Conservation (phyloP, 23 tunicate genomes). For the Trididemnum clinides region DNA sequence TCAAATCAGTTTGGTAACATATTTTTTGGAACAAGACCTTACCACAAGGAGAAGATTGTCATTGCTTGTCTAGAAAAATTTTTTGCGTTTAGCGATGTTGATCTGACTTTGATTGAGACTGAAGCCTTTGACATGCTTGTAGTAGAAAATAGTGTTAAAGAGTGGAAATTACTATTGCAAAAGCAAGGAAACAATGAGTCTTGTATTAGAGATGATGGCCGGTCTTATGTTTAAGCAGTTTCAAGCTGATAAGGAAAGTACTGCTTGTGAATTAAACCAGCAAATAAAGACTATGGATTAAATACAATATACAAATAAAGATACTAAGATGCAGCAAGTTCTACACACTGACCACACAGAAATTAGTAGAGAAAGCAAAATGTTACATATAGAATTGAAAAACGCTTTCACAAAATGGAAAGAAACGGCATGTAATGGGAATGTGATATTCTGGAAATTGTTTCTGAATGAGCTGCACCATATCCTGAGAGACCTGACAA, state of each 20-base stretch:
- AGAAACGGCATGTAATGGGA: background rate
- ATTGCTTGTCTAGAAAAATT: background rate
- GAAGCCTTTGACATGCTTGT: background rate
- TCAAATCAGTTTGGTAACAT: background rate
- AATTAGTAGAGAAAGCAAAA: background rate
- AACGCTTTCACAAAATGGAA: background rate
- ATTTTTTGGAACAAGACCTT: background rate
- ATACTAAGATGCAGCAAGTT: background rate
- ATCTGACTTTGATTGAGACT: background rate
- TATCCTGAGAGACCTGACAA: background rate
- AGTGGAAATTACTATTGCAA: background rate
- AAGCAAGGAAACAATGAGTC: background rate
- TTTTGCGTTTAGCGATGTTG: background rate
- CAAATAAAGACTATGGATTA: background rate
- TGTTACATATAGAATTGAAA: background rate
- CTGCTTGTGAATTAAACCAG: background rate
- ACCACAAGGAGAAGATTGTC: background rate
- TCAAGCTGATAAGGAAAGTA: background rate
- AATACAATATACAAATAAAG: too few species aligned
- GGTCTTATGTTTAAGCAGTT: background rate
- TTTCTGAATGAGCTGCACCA: background rate
- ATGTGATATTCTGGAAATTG: background rate
- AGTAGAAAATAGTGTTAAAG: background rate
- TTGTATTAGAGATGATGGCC: background rate
- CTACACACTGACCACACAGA: background rate